Evolutionary conservation across 2,113 vertebrate species (phyloP), one percentile per base, ranked within the genome.

Genomic region (Anarhynchus alexandrinus): DNA sequence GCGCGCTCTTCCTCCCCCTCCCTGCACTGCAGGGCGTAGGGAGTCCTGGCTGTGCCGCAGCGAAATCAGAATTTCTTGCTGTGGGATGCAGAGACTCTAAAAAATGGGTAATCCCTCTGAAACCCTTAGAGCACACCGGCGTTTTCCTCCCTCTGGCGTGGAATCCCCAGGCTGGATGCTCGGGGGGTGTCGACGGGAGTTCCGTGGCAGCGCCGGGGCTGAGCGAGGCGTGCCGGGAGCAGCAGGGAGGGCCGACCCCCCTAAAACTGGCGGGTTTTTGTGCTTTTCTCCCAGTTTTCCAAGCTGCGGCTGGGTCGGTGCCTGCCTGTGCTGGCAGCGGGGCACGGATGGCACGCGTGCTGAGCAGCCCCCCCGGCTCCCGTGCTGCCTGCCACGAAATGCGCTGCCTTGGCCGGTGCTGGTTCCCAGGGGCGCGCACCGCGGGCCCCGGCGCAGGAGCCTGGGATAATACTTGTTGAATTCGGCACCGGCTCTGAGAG

Each of bases 331-430:
- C 49, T 4, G 55, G 72, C 45, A 12, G 55, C 11, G 2, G 34
- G 15, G 52, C 9, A 6, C 34, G 23, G 49, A 1, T 2, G 4
- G 6, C 36, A 2, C 1, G 5, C 7, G 0, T 3, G 42, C 23
- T 14, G 29, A 15, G 15, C 11, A 3, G 40, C 15, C 4, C 6
- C 72, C 8, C 1, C 9, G 14, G 52, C 61, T 30, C 43, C 2
- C 1, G 12, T 1, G 27, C 45, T 59, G 69, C 29, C 36, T 18
- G 65, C 11, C 2, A 2, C 7, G 9, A 9, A 5, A 4, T 1
- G 12, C 6, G 38, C 32, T 8, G 10, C 45, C 34, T n/a, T 16
- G 1, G 2, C 21, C 71, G 3, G 49, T 2, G 15, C 47, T 34
- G 7, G 0, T 12, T 58, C 71, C 86, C 34, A 18, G 34, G 17